Evolutionary conservation across 2,797 vertebrate genomes (phyloP).

Genomic region (Semotilus atromaculatus): DNA sequence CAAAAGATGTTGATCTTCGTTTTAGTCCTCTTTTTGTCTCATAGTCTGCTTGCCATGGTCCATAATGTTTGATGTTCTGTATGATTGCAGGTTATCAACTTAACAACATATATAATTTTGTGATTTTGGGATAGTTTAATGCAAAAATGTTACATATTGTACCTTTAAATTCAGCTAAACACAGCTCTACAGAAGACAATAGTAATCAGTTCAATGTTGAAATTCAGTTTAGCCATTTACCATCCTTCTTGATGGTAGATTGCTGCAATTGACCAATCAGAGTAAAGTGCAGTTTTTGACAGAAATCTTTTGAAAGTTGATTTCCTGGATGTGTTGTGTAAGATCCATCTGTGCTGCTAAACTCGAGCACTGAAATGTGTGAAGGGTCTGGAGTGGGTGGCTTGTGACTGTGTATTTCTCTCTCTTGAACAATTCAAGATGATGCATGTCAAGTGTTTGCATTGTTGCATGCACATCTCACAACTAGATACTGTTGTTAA

Average conservation of each 20-base stretch:
- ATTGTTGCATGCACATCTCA: not conserved
- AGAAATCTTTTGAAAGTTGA: slow-evolving; percentile 42
- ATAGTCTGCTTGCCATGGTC: too few relatives aligned
- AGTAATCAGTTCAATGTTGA: not conserved
- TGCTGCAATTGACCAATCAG: not conserved
- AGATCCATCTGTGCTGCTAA: slow-evolving; percentile 59
- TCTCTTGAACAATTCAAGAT: not conserved
- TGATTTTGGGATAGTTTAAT: too few relatives aligned
- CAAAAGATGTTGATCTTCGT: too few relatives aligned
- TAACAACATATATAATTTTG: too few relatives aligned
- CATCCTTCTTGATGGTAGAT: too few relatives aligned
- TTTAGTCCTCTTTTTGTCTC: too few relatives aligned
- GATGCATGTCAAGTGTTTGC: not conserved
- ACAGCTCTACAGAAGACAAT: not conserved
- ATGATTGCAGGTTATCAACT: too few relatives aligned
- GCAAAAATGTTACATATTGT: too few relatives aligned
- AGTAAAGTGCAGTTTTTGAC: not conserved
- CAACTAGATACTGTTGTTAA: not conserved
- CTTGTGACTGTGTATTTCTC: slow-evolving; percentile 35
- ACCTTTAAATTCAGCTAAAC: not conserved
- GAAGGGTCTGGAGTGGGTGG: slow-evolving; percentile 43
- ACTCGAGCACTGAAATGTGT: slow-evolving; percentile 37
- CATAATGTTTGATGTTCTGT: too few relatives aligned
- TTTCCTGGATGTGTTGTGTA: slow-evolving; percentile 52
- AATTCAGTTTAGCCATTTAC: not conserved